These are phyloP conservation scores for Phasia obesa DNA, from an alignment of 2,888 invertebrate genomes.

Conservation along the genomic window DNA sequence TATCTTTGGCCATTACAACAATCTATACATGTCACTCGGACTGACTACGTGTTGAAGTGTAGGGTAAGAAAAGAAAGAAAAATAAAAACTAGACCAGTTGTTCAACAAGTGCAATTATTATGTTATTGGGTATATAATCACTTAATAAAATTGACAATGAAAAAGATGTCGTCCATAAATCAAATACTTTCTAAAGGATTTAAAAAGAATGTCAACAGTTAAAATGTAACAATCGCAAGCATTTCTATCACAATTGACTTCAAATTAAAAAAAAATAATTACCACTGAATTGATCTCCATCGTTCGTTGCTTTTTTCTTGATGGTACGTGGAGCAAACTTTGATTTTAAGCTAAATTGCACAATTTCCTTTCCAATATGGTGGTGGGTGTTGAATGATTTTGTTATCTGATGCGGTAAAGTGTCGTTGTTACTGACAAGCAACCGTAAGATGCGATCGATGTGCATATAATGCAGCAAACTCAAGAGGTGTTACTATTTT, in stretches of 20 bases:
- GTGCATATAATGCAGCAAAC: slow-evolving; percentile 15
- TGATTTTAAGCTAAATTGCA: slow-evolving; percentile 16
- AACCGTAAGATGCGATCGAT: neutral
- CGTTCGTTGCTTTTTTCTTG: slow-evolving; percentile 11
- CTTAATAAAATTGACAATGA: slow-evolving; percentile 33
- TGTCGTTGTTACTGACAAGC: slow-evolving; percentile 15
- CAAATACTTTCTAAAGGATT: slow-evolving; percentile 55
- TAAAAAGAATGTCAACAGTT: slow-evolving; percentile 12
- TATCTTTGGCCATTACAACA: neutral
- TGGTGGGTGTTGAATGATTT: slow-evolving; percentile 54
- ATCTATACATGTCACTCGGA: neutral
- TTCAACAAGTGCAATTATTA: slow-evolving; percentile 62
- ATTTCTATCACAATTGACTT: neutral
- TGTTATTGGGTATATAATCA: slow-evolving; percentile 29
- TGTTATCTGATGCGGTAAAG: slow-evolving; percentile 8
- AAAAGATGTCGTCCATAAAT: slow-evolving; percentile 5
- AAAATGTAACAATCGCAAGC: slow-evolving; percentile 17
- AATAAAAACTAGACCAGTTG: slow-evolving; percentile 56
- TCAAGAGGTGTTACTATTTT: slow-evolving; percentile 29
- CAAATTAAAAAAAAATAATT: slow-evolving; percentile 37
- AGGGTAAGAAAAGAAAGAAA: slow-evolving; percentile 33
- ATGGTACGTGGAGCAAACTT: neutral
- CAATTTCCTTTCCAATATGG: slow-evolving; percentile 39
- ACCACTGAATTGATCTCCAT: slow-evolving; percentile 62
- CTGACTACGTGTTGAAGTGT: neutral